These are phyloP conservation scores for Periparus ater DNA, from an alignment of 2,797 vertebrate genomes.

Conservation along the genomic window DNA sequence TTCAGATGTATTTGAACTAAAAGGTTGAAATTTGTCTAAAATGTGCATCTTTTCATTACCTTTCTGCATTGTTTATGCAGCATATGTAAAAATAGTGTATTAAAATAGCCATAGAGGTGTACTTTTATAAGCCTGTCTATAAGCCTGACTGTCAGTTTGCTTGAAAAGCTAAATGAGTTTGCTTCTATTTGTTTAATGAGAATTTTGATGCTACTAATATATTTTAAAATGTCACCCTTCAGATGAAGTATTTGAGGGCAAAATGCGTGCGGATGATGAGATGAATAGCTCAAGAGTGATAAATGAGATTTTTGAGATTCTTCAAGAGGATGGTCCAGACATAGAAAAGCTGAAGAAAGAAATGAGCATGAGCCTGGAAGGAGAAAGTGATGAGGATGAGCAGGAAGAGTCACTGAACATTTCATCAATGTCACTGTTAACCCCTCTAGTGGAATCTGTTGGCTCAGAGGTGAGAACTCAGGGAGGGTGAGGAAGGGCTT, in stretches of 20 bases:
- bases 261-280: slow-evolving; percentile 79
- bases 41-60: background rate
- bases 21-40: background rate
- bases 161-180: background rate
- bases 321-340: slow-evolving; percentile 79
- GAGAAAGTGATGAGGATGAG: slow-evolving; percentile 73
- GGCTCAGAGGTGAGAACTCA: slow-evolving; percentile 81
- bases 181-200: background rate
- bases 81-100: background rate
- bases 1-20: background rate
- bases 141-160: background rate
- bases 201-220: background rate
- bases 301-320: slow-evolving; percentile 86
- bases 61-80: background rate
- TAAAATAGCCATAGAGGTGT: background rate
- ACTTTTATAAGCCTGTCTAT: too few relatives aligned
- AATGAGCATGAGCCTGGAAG: slow-evolving; percentile 61
- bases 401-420: slow-evolving; percentile 90
- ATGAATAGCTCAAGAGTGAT: slow-evolving; percentile 92
- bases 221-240: slow-evolving; percentile 7
- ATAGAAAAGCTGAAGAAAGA: slow-evolving; percentile 65
- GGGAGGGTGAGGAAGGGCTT: background rate
- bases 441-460: slow-evolving; percentile 89
- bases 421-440: slow-evolving; percentile 95
- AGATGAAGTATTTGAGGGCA: slow-evolving; percentile 70